phyloP scores from a whole-genome alignment of 2,888 invertebrate species.

The Orthonychiurus folsomi region DNA sequence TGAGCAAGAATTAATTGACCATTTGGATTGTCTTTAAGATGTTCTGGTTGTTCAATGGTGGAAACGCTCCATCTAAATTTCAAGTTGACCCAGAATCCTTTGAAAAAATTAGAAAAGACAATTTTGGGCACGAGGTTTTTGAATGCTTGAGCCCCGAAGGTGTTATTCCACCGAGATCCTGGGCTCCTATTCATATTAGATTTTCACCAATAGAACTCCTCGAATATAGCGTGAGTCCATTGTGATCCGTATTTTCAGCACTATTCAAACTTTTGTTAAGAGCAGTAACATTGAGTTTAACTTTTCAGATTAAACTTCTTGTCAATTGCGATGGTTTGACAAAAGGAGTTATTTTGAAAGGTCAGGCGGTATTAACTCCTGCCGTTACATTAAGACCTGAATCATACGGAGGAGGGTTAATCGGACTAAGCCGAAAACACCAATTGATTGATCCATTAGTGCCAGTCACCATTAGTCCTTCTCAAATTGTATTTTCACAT shows the following conservation, averaged over 20 bases:
- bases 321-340: constrained; percentile 18
- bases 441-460: constrained; percentile 22
- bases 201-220: constrained; percentile 34
- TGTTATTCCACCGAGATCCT: constrained; percentile 23
- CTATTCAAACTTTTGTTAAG: background rate
- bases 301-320: constrained; percentile 17
- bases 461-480: constrained; percentile 28
- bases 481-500: constrained; percentile 23
- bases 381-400: constrained; percentile 18
- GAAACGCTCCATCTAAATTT: constrained; percentile 22
- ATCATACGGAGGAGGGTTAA: constrained; percentile 5
- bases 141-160: constrained; percentile 30
- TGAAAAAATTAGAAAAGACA: constrained; percentile 25
- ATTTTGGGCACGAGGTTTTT: constrained; percentile 32
- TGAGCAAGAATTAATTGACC: background rate
- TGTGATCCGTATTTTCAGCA: background rate
- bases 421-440: constrained; percentile 14
- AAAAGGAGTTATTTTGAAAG: constrained; percentile 20
- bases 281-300: no score
- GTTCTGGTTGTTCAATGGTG: constrained; percentile 35
- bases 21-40: constrained; percentile 11
- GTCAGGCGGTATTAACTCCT: constrained; percentile 18
- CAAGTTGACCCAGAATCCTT: constrained; percentile 29
- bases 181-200: constrained; percentile 28
- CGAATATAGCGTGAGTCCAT: constrained; percentile 22